Percentiles rank a stretch among this genome's conserved stretches.
phyloP scores from a whole-genome alignment of 2,797 vertebrate genomes.

The Tamandua tetradactyla region DNA sequence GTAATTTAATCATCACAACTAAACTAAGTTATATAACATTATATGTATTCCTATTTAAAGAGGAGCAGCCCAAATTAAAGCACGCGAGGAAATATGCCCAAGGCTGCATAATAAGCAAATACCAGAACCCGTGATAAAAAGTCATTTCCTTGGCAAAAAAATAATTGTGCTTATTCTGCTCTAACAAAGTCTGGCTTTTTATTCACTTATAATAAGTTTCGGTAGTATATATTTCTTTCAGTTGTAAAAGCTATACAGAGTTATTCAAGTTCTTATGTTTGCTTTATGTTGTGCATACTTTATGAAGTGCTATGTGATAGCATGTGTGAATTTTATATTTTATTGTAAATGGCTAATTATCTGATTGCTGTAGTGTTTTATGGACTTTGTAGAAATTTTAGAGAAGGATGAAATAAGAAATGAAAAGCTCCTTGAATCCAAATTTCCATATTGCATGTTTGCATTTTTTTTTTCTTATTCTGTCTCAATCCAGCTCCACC shows the following conservation, averaged over 20 bases:
- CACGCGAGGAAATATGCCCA: not conserved
- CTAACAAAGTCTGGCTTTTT: not conserved
- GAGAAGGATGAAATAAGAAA: not conserved
- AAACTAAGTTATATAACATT: not conserved
- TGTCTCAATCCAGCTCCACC: not conserved
- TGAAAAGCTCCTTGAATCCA: not conserved
- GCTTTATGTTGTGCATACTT: no score
- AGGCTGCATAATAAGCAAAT: not conserved
- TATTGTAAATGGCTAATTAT: not conserved
- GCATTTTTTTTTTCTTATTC: not conserved
- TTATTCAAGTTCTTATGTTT: not conserved
- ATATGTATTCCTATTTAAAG: not conserved
- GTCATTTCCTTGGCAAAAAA: not conserved
- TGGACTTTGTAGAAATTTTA: not conserved
- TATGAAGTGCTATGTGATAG: not conserved
- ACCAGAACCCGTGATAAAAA: not conserved
- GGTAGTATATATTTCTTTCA: constrained; percentile 10
- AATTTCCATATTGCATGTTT: not conserved
- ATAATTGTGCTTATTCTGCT: not conserved
- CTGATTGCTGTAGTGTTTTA: not conserved
- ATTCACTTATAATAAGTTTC: not conserved
- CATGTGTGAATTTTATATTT: not conserved
- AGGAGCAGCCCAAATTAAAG: not conserved
- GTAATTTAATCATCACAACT: constrained; percentile 12
- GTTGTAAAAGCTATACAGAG: not conserved